Evolutionary conservation across 2,797 vertebrate species (phyloP), one percentile per base, ranked within the genome.

Genomic region (Clarias laeviceps): DNA sequence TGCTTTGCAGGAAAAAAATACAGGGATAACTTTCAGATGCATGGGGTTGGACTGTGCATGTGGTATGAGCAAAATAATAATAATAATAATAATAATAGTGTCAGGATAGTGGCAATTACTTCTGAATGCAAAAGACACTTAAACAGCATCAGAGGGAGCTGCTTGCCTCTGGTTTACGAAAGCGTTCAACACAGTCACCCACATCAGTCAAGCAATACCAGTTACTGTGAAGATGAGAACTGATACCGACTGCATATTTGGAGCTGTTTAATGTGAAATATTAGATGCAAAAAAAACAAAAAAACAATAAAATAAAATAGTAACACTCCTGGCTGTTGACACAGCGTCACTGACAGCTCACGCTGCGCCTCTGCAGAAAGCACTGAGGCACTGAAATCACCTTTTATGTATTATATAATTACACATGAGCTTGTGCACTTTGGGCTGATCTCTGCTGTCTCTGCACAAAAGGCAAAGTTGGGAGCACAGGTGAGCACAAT

Each of bases 91-190:
- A 61, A 54, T 17, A 68, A 32, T 32, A 14, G 32, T 20, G 82
- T 79, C 81, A 61, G 88, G 91, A 86, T 84, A 92, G 91, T 89
- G 89, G 92, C 91, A 89, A 93, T 94, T 94, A 69, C 93, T 90
- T 91, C 91, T 88, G 92, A 94, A 95, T 94, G 94, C 93, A 94
- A 94, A 94, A 93, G 92, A 91, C 91, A 87, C 89, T 89, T 89
- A 90, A 89, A 89, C 89, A 78, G 91, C 91, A 94, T 94, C 93
- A 93, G 91, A 93, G 90, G 91, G 89, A 91, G 91, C 88, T 37
- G 86, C 89, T 86, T 91, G 87, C 92, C 93, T 68, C 87, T 91
- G 94, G 94, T 94, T 95, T 94, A 92, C 92, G 90, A 90, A 93
- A 93, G 91, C 91, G 92, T 92, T 88, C 90, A 90, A 90, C 92